Base-by-base conservation (phyloP, 2,888 invertebrate species). In the Eristalis tenax region DNA sequence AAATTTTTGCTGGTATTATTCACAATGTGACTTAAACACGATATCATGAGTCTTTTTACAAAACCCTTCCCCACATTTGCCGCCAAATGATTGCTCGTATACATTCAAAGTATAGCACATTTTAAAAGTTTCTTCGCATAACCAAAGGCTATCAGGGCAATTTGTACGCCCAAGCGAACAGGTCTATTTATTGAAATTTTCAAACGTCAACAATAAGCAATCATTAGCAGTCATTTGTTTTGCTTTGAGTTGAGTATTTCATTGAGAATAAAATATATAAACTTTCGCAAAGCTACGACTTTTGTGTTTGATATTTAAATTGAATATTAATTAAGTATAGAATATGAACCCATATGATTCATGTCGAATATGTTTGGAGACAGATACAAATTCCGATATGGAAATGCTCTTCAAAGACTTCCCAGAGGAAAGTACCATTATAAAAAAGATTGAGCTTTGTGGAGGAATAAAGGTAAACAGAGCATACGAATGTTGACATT, bases 381-480 rank as follows among this genome's bases (percentile, higher is more conserved):
- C 92, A 61, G 91, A 91, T 35, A 90, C 89, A 85, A 89, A 57
- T 50, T 77, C 38, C 57, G 88, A 22, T 64, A 89, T 92, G 85
- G 89, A 90, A 79, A 83, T 90, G 8, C 88, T 92, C 0, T 91
- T 91, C n/a, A 57, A 79, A 26, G 74, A 76, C n/a, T 76, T 61
- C 15, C 87, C 79, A 5, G 83, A 91, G 74, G 90, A 89, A 18
- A 89, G 88, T 32, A 89, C 89, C 66, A 89, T 92, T 22, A 90
- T 92, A 26, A 89, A 90, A 10, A 91, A 91, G 80, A 91, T 92
- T 22, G 92, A 92, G 82, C 90, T 92, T 76, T 91, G 92, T n/a
- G 92, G 91, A 11, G 92, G 91, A 80, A 91, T 92, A 26, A 91
- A 89, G 88, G 92, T 91, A 89, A 43, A 82, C 69, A 40, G 4